phyloP scores from a whole-genome alignment of 2,888 invertebrate species.

The Pharmacophagus antenor region DNA sequence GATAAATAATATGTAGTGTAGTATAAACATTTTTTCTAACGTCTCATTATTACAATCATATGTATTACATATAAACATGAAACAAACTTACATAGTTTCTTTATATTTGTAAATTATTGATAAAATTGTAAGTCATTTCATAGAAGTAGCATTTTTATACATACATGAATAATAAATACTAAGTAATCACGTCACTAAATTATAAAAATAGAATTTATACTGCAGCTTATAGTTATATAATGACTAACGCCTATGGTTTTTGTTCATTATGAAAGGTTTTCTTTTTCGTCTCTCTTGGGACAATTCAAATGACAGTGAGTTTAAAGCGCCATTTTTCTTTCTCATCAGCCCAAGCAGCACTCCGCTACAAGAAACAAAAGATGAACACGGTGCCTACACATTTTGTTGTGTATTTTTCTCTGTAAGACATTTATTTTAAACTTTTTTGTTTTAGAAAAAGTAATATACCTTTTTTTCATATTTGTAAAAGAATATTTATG shows the following conservation, averaged over 20 bases:
- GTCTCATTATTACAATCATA: too few relatives aligned
- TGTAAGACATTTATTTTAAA: conserved; percentile 3
- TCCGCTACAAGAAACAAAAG: conserved; percentile 27
- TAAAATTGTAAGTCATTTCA: too few relatives aligned
- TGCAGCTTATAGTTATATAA: conserved; percentile 4
- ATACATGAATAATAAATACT: too few relatives aligned
- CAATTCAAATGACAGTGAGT: conserved; percentile 29
- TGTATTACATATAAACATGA: too few relatives aligned
- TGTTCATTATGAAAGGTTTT: conserved; percentile 23
- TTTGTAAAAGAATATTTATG: background rate
- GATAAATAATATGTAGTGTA: too few relatives aligned
- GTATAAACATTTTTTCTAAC: too few relatives aligned
- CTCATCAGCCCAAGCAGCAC: conserved; percentile 27
- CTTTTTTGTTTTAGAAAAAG: background rate
- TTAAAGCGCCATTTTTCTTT: conserved; percentile 30
- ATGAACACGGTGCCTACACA: conserved; percentile 21
- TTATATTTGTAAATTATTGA: too few relatives aligned
- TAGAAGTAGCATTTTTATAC: too few relatives aligned
- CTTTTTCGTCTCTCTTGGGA: conserved; percentile 23
- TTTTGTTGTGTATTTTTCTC: conserved; percentile 19
- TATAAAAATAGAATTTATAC: background rate
- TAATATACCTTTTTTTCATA: background rate
- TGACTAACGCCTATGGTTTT: conserved; percentile 20
- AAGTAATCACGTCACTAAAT: too few relatives aligned
- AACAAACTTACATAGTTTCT: too few relatives aligned